Percentiles rank a stretch among this genome's conserved stretches.
Evolutionary conservation across 2,113 vertebrate genomes (phyloP).

Genomic region (Apaloderma vittatum): DNA sequence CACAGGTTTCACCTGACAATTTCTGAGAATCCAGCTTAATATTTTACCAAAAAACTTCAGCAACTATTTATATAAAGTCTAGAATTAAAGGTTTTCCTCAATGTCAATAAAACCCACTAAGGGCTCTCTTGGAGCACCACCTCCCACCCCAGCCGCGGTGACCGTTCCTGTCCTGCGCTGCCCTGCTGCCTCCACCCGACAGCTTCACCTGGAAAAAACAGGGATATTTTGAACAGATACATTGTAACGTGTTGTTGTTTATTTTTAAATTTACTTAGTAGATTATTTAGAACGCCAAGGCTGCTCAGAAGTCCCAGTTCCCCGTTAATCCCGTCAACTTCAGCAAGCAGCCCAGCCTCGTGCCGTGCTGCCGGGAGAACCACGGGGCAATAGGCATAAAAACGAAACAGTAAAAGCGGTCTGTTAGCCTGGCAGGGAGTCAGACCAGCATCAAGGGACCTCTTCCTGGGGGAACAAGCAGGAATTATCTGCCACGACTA

Average conservation of each 20-base stretch:
- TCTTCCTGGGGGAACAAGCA: not conserved
- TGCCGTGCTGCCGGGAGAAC: not conserved
- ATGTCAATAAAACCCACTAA: not conserved
- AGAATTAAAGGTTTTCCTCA: not conserved
- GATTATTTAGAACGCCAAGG: not conserved
- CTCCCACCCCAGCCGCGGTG: not conserved
- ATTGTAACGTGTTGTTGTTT: no score
- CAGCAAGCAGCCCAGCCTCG: not conserved
- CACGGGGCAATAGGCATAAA: not conserved
- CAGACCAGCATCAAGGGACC: not conserved
- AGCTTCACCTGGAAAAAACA: not conserved
- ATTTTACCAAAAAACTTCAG: not conserved
- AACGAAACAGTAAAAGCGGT: not conserved
- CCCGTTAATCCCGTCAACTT: fast-evolving
- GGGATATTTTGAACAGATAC: not conserved
- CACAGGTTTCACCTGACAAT: not conserved
- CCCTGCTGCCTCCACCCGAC: not conserved
- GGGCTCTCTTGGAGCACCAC: not conserved
- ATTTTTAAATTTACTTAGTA: not conserved
- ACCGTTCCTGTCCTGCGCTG: fast-evolving
- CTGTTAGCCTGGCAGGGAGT: not conserved
- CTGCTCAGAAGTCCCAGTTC: not conserved
- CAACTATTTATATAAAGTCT: not conserved
- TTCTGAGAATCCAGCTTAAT: not conserved
- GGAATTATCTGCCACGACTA: not conserved